Evolutionary conservation across 2,888 invertebrate genomes (phyloP).

Genomic region (Hirtodrosophila cameraria): DNA sequence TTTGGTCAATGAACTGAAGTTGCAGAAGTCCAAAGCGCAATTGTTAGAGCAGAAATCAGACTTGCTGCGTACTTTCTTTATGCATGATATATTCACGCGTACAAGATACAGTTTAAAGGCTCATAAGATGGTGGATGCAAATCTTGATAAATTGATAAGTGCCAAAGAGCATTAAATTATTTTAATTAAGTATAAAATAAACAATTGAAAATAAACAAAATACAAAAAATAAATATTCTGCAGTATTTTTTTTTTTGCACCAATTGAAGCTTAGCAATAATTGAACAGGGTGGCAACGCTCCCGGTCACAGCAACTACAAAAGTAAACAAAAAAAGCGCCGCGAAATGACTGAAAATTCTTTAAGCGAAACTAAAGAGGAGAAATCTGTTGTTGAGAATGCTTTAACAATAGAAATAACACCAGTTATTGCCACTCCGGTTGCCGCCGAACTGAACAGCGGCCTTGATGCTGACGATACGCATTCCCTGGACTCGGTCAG

Average conservation of each 20-base stretch:
- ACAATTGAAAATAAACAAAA: neutral
- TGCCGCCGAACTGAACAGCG: neutral
- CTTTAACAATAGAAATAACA: conserved; percentile 3
- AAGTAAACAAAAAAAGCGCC: conserved; percentile 37
- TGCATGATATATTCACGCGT: conserved; percentile 68
- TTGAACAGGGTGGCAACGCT: conserved; percentile 29
- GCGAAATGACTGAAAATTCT: conserved; percentile 59
- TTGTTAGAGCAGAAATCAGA: conserved; percentile 77
- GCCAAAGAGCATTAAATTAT: neutral
- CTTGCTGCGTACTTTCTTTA: conserved; percentile 69
- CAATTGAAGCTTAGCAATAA: neutral
- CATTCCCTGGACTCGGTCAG: conserved; percentile 87
- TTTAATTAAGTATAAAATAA: neutral
- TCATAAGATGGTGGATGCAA: conserved; percentile 75
- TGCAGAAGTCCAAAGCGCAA: conserved; percentile 71
- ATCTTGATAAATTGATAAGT: conserved; percentile 73
- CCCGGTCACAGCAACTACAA: conserved; percentile 17
- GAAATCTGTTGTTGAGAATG: conserved; percentile 15
- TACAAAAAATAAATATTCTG: no score
- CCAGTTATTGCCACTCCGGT: neutral
- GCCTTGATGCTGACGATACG: conserved; percentile 54
- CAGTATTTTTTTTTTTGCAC: neutral
- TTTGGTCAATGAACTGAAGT: conserved; percentile 71
- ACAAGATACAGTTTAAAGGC: conserved; percentile 79
- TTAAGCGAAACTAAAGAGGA: conserved; percentile 42